Percentiles rank a stretch among this genome's conserved stretches.
These are phyloP conservation scores for Heliconius hewitsoni DNA, from an alignment of 1,140 invertebrate genomes.

Conservation along the genomic window DNA sequence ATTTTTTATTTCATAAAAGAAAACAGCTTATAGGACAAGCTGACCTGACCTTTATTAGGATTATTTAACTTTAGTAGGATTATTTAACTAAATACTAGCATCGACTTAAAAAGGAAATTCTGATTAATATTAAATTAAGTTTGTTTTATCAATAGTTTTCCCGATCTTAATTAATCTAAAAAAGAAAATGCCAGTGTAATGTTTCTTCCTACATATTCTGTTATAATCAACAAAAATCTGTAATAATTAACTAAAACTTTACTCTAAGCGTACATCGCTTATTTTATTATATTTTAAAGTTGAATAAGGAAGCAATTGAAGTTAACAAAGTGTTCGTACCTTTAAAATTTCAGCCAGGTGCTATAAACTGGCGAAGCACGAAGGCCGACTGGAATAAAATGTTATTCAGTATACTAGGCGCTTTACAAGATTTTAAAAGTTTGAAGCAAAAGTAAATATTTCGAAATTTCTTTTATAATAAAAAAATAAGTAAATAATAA, in stretches of 20 bases:
- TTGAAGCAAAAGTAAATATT: not conserved
- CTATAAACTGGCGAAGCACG: conserved; percentile 1
- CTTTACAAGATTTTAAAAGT: not conserved
- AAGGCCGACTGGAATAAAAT: not conserved
- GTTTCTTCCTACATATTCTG: no score
- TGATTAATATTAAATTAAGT: no score
- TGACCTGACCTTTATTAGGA: no score
- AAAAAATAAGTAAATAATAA: no score
- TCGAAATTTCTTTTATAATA: not conserved
- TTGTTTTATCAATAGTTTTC: no score
- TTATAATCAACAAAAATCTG: no score
- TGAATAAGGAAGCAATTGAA: not conserved
- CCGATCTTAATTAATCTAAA: no score
- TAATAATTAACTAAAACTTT: not conserved
- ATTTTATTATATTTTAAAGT: not conserved
- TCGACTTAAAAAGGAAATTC: no score
- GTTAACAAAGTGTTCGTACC: conserved; percentile 1
- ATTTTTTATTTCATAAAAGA: not conserved
- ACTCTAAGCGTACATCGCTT: not conserved
- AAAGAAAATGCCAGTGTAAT: no score
- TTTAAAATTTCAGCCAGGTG: not conserved
- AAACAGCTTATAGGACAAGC: not conserved
- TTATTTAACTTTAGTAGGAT: no score
- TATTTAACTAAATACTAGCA: no score
- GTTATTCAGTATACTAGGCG: not conserved